Base-by-base conservation (phyloP, 1,140 invertebrate species). In the Brachionus asplanchnoidis region DNA sequence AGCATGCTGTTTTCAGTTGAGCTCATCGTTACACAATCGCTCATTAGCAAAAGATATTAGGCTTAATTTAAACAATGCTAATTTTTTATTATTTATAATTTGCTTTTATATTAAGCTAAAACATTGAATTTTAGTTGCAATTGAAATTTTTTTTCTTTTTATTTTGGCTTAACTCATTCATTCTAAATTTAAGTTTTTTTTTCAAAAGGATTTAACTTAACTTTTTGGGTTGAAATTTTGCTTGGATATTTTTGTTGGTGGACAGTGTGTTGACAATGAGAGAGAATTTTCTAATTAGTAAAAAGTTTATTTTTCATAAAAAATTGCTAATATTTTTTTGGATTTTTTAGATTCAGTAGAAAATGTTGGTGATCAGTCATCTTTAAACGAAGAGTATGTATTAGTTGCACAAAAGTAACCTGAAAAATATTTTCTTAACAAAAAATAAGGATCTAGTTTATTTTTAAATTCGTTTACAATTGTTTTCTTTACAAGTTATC, bases 61-160 rank as follows among this genome's bases (percentile, higher is more conserved):
- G 68, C 32, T 68, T 40, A 68, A 14, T 68, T 68, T 60, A 26
- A 60, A 20, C 53, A 60, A 60, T 60, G 53, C 17, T 60, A 60
- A 60, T 60, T 60, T 60, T 60, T 60, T 53, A n/a, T 60, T 60
- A 60, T 60, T 60, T 60, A 60, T 60, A 60, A 60, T 60, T 60
- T 60, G 5, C 53, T 60, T 60, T 60, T 60, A 60, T 60, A 60
- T 60, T 60, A 60, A 60, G 53, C 53, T 60, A 60, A 60, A 60
- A 60, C 53, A 60, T 60, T 8, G 20, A 60, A 60, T 23, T 60
- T 17, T 20, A 60, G 53, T 23, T 60, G 53, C 53, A 60, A 60
- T 60, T 60, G 53, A n/a, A 60, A 60, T 60, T 60, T 20, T 56
- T 56, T 20, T 60, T 36, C 6, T 36, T 60, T 20, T 60, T 36